These are phyloP conservation scores for Tachysurus fulvidraco DNA, from an alignment of 2,113 vertebrate species.

Conservation along the genomic window DNA sequence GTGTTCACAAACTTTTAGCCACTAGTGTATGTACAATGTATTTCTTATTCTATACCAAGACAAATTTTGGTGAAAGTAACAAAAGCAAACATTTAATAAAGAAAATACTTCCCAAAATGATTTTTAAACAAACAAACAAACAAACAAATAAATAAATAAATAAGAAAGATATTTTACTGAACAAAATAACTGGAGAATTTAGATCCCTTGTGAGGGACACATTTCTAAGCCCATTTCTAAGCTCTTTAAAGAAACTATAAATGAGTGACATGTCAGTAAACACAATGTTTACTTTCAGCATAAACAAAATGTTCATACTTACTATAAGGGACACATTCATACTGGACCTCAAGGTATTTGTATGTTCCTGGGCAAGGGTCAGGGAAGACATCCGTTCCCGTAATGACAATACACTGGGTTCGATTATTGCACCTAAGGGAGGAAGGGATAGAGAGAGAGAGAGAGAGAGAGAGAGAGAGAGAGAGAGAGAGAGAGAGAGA, in stretches of 20 bases:
- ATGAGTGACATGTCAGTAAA: neutral
- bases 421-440: slow-evolving; percentile 93
- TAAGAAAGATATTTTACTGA: neutral
- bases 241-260: neutral
- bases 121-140: neutral
- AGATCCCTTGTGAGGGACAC: neutral
- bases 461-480: neutral
- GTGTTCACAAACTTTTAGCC: neutral
- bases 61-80: neutral
- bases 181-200: neutral
- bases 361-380: slow-evolving; percentile 98
- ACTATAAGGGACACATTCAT: slow-evolving; percentile 99
- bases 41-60: neutral
- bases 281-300: neutral
- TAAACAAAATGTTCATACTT: slow-evolving; percentile 77
- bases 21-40: neutral
- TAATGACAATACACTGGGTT: slow-evolving; percentile 98
- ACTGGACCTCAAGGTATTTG: slow-evolving; percentile 99
- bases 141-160: neutral
- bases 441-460: neutral
- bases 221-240: neutral
- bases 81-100: neutral
- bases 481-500: no score
- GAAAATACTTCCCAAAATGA: neutral
- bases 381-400: slow-evolving; percentile 97